Evolutionary conservation across 2,888 invertebrate genomes (phyloP).

Genomic region (Alviniconcha strummeri): DNA sequence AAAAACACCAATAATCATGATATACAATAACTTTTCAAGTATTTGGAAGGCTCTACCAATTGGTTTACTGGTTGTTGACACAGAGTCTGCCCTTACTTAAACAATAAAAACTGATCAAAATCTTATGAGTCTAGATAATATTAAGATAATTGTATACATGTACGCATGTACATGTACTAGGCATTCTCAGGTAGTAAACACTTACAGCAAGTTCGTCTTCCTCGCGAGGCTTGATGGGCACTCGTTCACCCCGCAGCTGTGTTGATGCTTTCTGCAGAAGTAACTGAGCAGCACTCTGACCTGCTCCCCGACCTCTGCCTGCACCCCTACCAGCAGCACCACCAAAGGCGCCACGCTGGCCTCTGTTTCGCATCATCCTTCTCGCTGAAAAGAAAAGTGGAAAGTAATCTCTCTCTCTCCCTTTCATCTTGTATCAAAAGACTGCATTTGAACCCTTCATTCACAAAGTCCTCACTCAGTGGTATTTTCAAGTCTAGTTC

Average conservation of each 20-base stretch:
- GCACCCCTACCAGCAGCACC: background rate
- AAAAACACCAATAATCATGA: no score
- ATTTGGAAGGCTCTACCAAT: no score
- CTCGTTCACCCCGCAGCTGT: slow-evolving; percentile 62
- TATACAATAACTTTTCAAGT: no score
- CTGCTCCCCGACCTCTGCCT: background rate
- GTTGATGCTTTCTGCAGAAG: slow-evolving; percentile 61
- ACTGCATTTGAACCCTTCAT: background rate
- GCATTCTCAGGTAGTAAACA: background rate
- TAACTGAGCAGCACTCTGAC: slow-evolving; percentile 20
- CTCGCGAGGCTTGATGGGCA: slow-evolving; percentile 51
- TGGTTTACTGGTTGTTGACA: no score
- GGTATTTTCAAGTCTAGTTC: no score
- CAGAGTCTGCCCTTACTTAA: no score
- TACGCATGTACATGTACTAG: no score
- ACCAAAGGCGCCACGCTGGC: background rate
- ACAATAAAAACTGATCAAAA: no score
- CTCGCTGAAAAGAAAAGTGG: background rate
- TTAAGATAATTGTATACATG: background rate
- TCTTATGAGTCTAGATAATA: no score
- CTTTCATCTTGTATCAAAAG: background rate
- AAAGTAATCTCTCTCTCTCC: background rate
- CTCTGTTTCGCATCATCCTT: slow-evolving; percentile 14
- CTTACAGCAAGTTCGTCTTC: slow-evolving; percentile 51
- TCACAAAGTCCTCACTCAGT: background rate